phyloP scores from a whole-genome alignment of 2,113 vertebrate species.

The Gorsachius goisagi region DNA sequence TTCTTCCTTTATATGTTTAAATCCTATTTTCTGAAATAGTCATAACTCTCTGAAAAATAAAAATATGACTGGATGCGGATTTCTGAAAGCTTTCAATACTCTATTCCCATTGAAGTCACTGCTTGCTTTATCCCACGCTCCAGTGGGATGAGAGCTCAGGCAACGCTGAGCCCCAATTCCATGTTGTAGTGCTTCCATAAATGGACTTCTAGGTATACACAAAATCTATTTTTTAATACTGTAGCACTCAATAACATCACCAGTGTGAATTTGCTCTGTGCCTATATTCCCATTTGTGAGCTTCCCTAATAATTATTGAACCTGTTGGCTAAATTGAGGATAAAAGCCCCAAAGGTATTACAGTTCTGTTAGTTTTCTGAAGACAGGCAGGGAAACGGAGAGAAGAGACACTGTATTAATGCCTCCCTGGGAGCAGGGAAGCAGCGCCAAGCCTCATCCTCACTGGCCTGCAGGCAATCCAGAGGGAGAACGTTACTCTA shows the following conservation, averaged over 20 bases:
- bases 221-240: constrained; percentile 28
- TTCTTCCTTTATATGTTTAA: neutral
- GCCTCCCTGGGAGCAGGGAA: neutral
- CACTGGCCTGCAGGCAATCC: neutral
- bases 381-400: neutral
- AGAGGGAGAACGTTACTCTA: neutral
- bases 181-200: neutral
- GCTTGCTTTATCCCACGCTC: neutral
- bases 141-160: neutral
- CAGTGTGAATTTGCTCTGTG: neutral
- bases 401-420: neutral
- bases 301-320: constrained; percentile 15
- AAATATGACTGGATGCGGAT: neutral
- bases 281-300: constrained; percentile 11
- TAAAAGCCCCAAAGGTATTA: constrained; percentile 41
- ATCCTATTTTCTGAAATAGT: neutral
- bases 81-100: constrained; percentile 3
- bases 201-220: neutral
- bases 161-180: neutral
- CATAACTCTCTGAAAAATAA: neutral
- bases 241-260: neutral
- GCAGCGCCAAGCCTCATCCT: neutral
- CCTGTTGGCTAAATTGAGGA: constrained; percentile 10
- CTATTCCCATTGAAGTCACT: neutral
- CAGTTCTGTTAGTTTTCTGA: neutral